phyloP scores from a whole-genome alignment of 1,140 invertebrate species.

The Amyelois transitella region DNA sequence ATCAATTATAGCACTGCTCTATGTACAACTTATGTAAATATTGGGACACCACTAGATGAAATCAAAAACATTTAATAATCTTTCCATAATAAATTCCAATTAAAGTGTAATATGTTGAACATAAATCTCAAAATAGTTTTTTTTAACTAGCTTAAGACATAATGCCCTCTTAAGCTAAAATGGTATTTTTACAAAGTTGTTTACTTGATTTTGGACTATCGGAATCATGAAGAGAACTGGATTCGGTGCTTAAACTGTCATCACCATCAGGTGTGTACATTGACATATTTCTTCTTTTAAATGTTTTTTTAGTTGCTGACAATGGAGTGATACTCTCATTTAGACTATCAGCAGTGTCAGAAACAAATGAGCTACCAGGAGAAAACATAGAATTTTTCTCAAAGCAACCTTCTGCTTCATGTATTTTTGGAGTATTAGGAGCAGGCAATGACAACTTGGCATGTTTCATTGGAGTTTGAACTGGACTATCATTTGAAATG shows the following conservation, averaged over 20 bases:
- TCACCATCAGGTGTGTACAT: constrained; percentile 50
- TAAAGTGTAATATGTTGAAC: no score
- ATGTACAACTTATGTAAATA: no score
- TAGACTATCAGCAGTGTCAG: constrained; percentile 24
- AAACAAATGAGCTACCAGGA: constrained; percentile 24
- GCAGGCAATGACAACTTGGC: constrained; percentile 50
- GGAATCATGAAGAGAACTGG: constrained; percentile 26
- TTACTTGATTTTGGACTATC: constrained; percentile 46
- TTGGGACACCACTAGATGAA: no score
- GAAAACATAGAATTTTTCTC: constrained; percentile 27
- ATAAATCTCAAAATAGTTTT: no score
- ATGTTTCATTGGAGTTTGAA: constrained; percentile 41
- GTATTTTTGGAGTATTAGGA: constrained; percentile 45
- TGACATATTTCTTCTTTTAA: constrained; percentile 65
- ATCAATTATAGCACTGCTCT: no score
- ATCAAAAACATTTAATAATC: no score
- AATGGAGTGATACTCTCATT: constrained; percentile 41
- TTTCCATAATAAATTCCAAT: no score
- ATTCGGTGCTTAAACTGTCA: constrained; percentile 26
- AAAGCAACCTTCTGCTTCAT: constrained; percentile 35
- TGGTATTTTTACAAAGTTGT: constrained; percentile 20
- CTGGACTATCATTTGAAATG: constrained; percentile 3
- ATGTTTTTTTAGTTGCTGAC: constrained; percentile 53
- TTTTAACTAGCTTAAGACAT: not conserved
- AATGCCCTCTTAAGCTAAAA: not conserved